Base-by-base conservation (phyloP, 2,888 invertebrate genomes). In the Dorcus hopei region DNA sequence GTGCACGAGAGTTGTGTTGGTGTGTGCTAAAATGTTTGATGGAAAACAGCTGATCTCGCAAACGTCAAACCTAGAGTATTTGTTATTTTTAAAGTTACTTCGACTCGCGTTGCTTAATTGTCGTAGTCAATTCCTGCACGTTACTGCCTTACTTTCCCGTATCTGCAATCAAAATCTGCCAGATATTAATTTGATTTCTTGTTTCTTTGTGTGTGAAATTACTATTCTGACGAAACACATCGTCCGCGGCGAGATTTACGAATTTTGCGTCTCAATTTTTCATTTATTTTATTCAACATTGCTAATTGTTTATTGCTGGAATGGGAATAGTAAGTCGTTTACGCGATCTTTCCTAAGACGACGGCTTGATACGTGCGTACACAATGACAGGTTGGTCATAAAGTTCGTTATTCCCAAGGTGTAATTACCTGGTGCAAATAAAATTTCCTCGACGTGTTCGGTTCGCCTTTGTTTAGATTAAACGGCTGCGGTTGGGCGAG, bases 31-130 rank as follows among this genome's bases (percentile, higher is more conserved):
- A 43, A 38, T 55, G 49, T 79, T 78, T 79, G 80, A 79, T 79
- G 73, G 74, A 75, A 80, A 85, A 84, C 85, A 85, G 85, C 85
- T 85, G 85, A 83, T 81, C 78, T 77, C 72, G 68, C 70, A 80
- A 77, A 81, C 69, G 72, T 73, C 72, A 72, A 68, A 56, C 50
- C 39, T 51, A 19, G 43, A 38, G 43, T 51, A 45, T 50, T 57
- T 57, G 57, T 57, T 57, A 52, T 57, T 57, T 51, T 57, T 16
- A 19, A n/a, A 11, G 45, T 45, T 45, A 7, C 23, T 9, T 9
- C 8, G 8, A 45, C 9, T 8, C 5, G 45, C 23, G 16, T 45
- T 19, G 45, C 8, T 45, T 2, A 3, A 3, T 53, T 57, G 38
- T 52, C 39, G 38, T 23, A 19, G 9, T 39, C 9, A 26, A 33